Conservation (phyloP, 2,113 vertebrate genomes). For the Antechinus flavipes region DNA sequence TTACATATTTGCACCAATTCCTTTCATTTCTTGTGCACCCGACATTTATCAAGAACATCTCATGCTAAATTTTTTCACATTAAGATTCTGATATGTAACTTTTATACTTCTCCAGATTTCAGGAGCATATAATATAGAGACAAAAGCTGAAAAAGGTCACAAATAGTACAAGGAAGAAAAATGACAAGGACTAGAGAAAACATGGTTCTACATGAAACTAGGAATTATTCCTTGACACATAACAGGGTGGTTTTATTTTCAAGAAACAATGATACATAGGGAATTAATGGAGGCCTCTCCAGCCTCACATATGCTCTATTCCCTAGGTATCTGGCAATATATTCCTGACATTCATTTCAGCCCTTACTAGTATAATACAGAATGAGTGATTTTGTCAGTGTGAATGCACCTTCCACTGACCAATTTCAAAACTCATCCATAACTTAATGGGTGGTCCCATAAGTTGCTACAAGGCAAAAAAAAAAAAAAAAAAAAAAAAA, state of each 20-base stretch:
- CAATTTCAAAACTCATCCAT: not conserved
- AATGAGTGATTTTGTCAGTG: not conserved
- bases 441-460: not conserved
- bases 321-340: not conserved
- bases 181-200: not conserved
- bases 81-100: not conserved
- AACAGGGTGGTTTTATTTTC: not conserved
- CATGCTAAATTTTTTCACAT: not conserved
- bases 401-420: not conserved
- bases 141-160: constrained; percentile 24
- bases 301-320: not conserved
- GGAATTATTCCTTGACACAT: not conserved
- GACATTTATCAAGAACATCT: not conserved
- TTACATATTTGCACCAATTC: not conserved
- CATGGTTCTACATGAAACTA: not conserved
- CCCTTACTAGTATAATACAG: not conserved
- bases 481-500: not conserved
- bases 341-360: not conserved
- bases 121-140: constrained; percentile 1
- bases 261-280: not conserved
- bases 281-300: not conserved
- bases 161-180: constrained; percentile 1
- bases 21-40: not conserved
- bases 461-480: not conserved
- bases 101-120: constrained; percentile 4